These are phyloP conservation scores for Machimus rusticus DNA, from an alignment of 2,888 invertebrate species.

Conservation along the genomic window DNA sequence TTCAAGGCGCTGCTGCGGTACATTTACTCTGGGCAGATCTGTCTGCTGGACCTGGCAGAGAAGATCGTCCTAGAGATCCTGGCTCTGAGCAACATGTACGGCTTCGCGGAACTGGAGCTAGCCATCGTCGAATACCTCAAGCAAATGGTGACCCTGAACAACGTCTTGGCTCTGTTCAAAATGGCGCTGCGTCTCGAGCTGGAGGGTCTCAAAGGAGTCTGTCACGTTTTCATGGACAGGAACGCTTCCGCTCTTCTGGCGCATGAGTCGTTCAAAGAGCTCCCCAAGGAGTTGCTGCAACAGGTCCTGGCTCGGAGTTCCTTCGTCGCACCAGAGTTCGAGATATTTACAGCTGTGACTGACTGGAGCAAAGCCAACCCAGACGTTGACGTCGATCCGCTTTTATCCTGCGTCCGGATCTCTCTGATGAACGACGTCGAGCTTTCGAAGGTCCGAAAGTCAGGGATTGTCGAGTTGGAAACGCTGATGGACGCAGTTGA, in stretches of 20 bases:
- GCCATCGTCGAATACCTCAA: conserved; percentile 93
- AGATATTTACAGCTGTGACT: conserved; percentile 90
- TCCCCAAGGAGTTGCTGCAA: conserved; percentile 81
- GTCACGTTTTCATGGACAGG: conserved; percentile 88
- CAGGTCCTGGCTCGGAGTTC: conserved; percentile 90
- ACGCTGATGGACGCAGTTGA: conserved; percentile 93
- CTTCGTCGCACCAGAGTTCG: conserved; percentile 94
- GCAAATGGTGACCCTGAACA: conserved; percentile 84
- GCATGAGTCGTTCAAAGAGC: conserved; percentile 82
- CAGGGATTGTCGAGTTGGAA: conserved; percentile 86
- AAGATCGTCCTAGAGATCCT: conserved; percentile 75
- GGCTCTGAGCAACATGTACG: conserved; percentile 94
- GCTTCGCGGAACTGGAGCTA: conserved; percentile 88
- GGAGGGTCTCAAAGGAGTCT: conserved; percentile 75
- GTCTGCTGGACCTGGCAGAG: conserved; percentile 71
- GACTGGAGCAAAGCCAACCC: conserved; percentile 86
- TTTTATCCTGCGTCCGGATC: conserved; percentile 75
- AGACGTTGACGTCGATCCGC: conserved; percentile 63
- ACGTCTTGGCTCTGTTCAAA: conserved; percentile 95
- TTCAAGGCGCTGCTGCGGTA: conserved; percentile 91
- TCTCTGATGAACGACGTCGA: conserved; percentile 89
- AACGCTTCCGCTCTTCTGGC: conserved; percentile 85
- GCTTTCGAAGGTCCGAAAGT: conserved; percentile 87
- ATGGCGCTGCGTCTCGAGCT: conserved; percentile 77
- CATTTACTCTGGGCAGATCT: conserved; percentile 89